These are phyloP conservation scores for Bradypodion ventrale DNA, from an alignment of 2,797 vertebrate genomes.

Conservation along the genomic window DNA sequence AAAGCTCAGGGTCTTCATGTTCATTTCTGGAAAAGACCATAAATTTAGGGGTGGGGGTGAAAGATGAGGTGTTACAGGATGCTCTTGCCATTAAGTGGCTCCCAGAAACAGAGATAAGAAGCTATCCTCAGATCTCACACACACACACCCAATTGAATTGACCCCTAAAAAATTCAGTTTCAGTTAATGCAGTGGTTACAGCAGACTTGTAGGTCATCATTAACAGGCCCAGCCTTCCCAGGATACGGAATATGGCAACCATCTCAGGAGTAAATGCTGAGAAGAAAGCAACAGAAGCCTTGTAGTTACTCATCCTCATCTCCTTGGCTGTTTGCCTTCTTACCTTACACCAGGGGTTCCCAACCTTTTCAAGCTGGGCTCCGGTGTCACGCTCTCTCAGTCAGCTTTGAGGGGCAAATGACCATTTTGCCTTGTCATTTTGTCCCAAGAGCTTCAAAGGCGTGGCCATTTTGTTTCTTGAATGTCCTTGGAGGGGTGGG, in stretches of 20 bases:
- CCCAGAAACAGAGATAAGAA: not conserved
- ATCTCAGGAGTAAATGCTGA: not conserved
- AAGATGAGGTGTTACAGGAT: not conserved
- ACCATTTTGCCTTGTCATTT: no score
- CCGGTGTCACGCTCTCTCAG: no score
- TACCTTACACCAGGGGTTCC: no score
- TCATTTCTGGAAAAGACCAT: slow-evolving; percentile 81
- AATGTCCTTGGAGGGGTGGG: no score
- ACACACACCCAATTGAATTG: not conserved
- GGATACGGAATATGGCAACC: not conserved
- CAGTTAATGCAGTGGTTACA: not conserved
- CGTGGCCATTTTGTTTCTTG: no score
- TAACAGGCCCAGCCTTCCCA: not conserved
- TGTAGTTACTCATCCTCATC: not conserved
- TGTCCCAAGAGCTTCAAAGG: no score
- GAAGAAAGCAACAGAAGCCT: not conserved
- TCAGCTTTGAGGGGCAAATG: no score
- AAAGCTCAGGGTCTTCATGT: slow-evolving; percentile 88
- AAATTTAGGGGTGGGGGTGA: not conserved
- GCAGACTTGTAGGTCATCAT: not conserved
- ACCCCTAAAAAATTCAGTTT: not conserved
- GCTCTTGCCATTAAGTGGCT: not conserved
- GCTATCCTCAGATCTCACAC: not conserved
- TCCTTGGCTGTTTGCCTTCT: not conserved
- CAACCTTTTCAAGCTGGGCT: no score